phyloP scores from a whole-genome alignment of 2,888 invertebrate species.

The Dromius quadrimaculatus region DNA sequence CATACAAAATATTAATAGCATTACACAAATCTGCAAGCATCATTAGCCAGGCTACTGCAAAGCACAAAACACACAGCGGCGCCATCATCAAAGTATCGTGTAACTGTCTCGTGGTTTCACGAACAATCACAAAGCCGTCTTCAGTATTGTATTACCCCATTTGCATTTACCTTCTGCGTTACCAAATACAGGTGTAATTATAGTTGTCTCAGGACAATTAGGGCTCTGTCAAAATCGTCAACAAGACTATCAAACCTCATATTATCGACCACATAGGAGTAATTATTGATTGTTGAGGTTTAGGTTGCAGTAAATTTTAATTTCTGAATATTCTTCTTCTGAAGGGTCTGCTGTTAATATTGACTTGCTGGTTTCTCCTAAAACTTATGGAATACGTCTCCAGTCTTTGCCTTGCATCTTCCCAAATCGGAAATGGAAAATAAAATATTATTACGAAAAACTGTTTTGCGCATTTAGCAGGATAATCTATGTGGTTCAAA shows the following conservation, averaged over 20 bases:
- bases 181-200: neutral
- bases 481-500: too few species aligned
- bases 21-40: neutral
- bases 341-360: too few species aligned
- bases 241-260: too few species aligned
- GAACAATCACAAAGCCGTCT: neutral
- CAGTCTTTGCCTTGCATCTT: slow-evolving; percentile 21
- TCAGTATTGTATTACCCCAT: too few species aligned
- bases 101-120: neutral
- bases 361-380: slow-evolving; percentile 37
- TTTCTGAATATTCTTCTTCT: too few species aligned
- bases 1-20: too few species aligned
- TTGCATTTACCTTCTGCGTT: too few species aligned
- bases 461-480: slow-evolving; percentile 29
- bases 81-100: neutral
- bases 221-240: too few species aligned
- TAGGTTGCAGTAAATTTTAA: too few species aligned
- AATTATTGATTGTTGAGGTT: too few species aligned
- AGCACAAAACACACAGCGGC: neutral
- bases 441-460: slow-evolving; percentile 37
- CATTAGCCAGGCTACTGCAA: neutral
- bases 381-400: too few species aligned
- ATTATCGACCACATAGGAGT: too few species aligned
- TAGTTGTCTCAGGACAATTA: neutral
- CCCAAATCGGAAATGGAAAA: slow-evolving; percentile 25